Base-by-base conservation (phyloP, 2,888 invertebrate genomes). In the Agonum fuliginosum region DNA sequence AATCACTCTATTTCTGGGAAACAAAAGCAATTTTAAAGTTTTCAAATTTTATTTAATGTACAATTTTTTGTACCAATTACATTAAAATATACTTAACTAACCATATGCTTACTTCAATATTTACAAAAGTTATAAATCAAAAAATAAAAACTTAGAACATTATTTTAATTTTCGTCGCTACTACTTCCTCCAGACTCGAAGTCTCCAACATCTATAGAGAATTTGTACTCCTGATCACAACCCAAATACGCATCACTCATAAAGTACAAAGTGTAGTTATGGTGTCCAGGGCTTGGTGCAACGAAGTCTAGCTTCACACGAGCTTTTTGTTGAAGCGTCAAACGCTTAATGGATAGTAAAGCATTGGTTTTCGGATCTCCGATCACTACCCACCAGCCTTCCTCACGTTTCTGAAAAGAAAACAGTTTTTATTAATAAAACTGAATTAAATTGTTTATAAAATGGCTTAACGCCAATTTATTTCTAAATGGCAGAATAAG, bases 241-340 rank as follows among this genome's bases (percentile, higher is more conserved):
- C 99, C 99, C 84, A 99, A 92, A 87, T 99, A 99, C 0, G 98
- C 95, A 87, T 99, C 99, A 83, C 97, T 98, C 98, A 99, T 99
- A 88, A 97, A 99, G 89, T 97, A 99, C 70, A 99, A 88, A 0
- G 96, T 97, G 87, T 98, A 99, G 10, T 94, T 93, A 87, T 97
- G 96, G 24, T 94, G 92, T 3, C 97, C 96, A 0, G 95, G 91
- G 78, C 93, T 91, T 0, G 98, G 98, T 24, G 98, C 97, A 34
- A 98, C 95, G 87, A 99, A 99, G 87, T 98, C 97, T 67, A 98
- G 88, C 74, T 89, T 92, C 0, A 93, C 94, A 84, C 94, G 94
- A 0, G 98, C 98, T 83, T 93, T 96, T 84, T 98, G 96, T 79
- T 97, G 98, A 10, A 99, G 90, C 0, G 98, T 97, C 22, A 99